Evolutionary conservation across 2,113 vertebrate genomes (phyloP).

Genomic region (Neofelis nebulosa): DNA sequence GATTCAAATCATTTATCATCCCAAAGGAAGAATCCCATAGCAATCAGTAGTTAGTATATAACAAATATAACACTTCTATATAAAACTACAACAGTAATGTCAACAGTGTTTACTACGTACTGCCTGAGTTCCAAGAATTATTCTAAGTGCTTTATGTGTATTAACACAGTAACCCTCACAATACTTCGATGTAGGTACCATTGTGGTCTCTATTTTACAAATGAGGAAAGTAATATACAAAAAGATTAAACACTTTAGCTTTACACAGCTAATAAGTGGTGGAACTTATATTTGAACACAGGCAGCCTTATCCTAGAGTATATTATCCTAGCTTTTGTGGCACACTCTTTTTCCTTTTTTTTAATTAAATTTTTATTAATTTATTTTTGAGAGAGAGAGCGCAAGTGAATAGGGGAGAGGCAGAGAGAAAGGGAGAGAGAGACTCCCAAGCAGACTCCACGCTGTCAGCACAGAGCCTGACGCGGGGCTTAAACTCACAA

Average conservation of each 20-base stretch:
- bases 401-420: too few species aligned
- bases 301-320: not conserved
- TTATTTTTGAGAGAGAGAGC: too few species aligned
- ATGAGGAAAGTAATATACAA: not conserved
- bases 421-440: too few species aligned
- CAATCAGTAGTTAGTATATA: not conserved
- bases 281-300: not conserved
- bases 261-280: not conserved
- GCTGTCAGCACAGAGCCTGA: too few species aligned
- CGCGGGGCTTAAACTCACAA: too few species aligned
- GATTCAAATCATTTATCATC: not conserved
- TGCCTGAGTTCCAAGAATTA: not conserved
- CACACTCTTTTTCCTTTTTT: not conserved
- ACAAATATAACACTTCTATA: not conserved
- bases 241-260: not conserved
- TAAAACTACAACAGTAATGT: not conserved
- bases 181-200: not conserved
- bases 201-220: not conserved
- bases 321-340: not conserved
- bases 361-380: too few species aligned
- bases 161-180: not conserved
- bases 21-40: not conserved
- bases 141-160: not conserved
- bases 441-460: too few species aligned
- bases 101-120: not conserved